These are phyloP conservation scores for Euura saliciscinereae DNA, from an alignment of 1,140 invertebrate genomes.

Conservation along the genomic window DNA sequence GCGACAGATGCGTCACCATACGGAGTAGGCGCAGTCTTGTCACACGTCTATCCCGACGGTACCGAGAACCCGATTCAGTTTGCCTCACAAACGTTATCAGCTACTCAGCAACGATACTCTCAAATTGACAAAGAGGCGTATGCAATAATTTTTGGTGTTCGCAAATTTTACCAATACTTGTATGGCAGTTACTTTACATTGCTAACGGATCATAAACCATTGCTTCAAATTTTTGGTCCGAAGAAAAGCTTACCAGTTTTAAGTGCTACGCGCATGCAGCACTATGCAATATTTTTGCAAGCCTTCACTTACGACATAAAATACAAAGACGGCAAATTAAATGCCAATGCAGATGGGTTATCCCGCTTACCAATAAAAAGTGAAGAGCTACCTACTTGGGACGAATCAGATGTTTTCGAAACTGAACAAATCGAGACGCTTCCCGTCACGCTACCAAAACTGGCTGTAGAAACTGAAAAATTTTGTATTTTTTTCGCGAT, in stretches of 20 bases:
- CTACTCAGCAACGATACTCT: constrained; percentile 52
- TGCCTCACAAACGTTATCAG: constrained; percentile 51
- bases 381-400: neutral
- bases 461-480: neutral
- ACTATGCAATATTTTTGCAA: constrained; percentile 35
- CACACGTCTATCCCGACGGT: constrained; percentile 43
- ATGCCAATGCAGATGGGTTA: constrained; percentile 35
- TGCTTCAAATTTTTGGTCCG: constrained; percentile 45
- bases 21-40: constrained; percentile 51
- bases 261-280: constrained; percentile 28
- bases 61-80: constrained; percentile 53
- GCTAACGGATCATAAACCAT: constrained; percentile 57
- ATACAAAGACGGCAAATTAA: constrained; percentile 26
- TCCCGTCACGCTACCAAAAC: neutral
- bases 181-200: constrained; percentile 52
- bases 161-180: constrained; percentile 53
- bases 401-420: neutral
- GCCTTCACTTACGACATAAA: constrained; percentile 30
- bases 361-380: constrained; percentile 20
- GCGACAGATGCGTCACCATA: constrained; percentile 48
- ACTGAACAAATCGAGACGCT: neutral
- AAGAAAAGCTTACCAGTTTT: constrained; percentile 30
- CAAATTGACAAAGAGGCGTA: constrained; percentile 58
- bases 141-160: constrained; percentile 45
- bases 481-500: too few relatives aligned